A percentile compares a stretch with the other conserved stretches of the same genome.
These are phyloP conservation scores for Drosophila azteca DNA, from an alignment of 1,140 invertebrate genomes.

Conservation along the genomic window DNA sequence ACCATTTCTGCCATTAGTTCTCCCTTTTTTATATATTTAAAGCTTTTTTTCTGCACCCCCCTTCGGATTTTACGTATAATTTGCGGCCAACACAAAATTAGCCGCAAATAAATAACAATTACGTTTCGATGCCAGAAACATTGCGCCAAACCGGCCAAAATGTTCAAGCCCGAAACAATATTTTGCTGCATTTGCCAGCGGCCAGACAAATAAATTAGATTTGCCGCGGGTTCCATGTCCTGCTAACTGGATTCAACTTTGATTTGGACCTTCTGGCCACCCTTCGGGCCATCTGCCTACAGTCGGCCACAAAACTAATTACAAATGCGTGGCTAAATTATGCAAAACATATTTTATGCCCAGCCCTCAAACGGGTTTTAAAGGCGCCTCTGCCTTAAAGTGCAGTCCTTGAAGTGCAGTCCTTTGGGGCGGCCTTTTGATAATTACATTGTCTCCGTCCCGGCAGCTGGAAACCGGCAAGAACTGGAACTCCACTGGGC, in stretches of 20 bases:
- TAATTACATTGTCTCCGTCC: slow-evolving; percentile 70
- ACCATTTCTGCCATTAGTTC: neutral
- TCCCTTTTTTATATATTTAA: neutral
- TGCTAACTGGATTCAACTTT: slow-evolving; percentile 47
- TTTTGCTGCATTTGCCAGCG: slow-evolving; percentile 49
- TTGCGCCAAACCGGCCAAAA: slow-evolving; percentile 27
- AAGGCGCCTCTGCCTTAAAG: slow-evolving; percentile 50
- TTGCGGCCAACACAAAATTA: slow-evolving; percentile 55
- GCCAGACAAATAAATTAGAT: slow-evolving; percentile 77
- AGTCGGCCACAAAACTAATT: slow-evolving; percentile 41
- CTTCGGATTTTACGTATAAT: slow-evolving; percentile 38
- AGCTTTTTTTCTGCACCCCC: neutral
- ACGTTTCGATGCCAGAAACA: slow-evolving; percentile 57
- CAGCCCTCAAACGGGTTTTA: slow-evolving; percentile 22
- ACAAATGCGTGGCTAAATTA: slow-evolving; percentile 55
- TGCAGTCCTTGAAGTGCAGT: neutral
- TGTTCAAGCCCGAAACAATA: slow-evolving; percentile 21
- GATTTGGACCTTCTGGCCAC: slow-evolving; percentile 36
- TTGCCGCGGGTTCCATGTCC: slow-evolving; percentile 21
- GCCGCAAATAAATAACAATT: slow-evolving; percentile 81
- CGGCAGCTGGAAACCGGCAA: neutral
- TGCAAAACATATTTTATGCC: slow-evolving; percentile 42
- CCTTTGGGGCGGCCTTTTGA: slow-evolving; percentile 21
- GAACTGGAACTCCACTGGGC: slow-evolving; percentile 47
- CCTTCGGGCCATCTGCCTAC: slow-evolving; percentile 2